Conservation (phyloP, 2,797 vertebrate genomes). For the Darevskia mixta region DNA sequence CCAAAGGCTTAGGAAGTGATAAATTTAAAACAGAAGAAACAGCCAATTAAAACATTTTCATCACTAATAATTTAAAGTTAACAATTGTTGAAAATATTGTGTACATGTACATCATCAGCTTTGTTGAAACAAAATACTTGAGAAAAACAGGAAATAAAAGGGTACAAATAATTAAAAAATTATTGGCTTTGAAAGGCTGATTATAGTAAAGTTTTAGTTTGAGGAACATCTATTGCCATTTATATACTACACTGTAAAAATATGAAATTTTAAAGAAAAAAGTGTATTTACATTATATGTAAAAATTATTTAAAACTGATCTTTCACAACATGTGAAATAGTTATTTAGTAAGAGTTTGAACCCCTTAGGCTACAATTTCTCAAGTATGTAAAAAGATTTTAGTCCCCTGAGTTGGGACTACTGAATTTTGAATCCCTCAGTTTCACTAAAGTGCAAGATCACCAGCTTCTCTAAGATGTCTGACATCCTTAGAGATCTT, state of each 20-base stretch:
- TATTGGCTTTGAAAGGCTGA: not conserved
- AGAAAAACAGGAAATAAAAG: not conserved
- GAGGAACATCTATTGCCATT: not conserved
- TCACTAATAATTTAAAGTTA: not conserved
- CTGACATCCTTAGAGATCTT: not conserved
- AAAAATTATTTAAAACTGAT: constrained; percentile 4
- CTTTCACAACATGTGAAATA: not conserved
- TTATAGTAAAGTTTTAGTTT: not conserved
- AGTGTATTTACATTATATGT: not conserved
- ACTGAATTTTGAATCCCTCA: not conserved
- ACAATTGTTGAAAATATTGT: not conserved
- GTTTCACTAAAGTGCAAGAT: not conserved
- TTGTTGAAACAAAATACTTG: not conserved
- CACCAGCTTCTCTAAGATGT: not conserved
- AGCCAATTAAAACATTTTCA: not conserved
- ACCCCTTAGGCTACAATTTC: not conserved
- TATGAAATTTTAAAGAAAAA: not conserved
- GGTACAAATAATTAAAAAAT: not conserved
- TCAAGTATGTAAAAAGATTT: not conserved
- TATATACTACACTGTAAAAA: not conserved
- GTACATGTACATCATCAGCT: not conserved
- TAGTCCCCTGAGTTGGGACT: not conserved
- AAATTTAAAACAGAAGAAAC: not conserved
- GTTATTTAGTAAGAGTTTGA: not conserved
- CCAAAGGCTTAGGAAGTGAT: not conserved